phyloP scores from a whole-genome alignment of 2,888 invertebrate species.

The Orchestes rusci region DNA sequence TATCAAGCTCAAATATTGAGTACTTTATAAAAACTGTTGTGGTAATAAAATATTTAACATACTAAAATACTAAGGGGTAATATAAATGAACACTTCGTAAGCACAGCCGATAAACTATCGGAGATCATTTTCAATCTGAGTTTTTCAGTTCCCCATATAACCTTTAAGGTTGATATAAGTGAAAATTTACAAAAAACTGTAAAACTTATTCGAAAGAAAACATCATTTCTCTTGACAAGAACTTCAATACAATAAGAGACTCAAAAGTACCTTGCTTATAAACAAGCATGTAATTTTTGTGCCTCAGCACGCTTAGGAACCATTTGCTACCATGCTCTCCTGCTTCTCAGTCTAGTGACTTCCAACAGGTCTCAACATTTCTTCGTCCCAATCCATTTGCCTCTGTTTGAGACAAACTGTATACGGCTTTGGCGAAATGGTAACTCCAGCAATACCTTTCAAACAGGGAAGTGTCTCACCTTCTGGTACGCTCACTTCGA shows the following conservation, averaged over 20 bases:
- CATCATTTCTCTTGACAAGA: too few relatives aligned
- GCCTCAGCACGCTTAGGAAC: conserved; percentile 29
- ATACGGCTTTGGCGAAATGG: conserved; percentile 77
- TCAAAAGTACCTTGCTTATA: too few relatives aligned
- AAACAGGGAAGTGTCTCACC: conserved; percentile 69
- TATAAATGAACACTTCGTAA: conserved; percentile 40
- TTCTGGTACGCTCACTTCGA: conserved; percentile 64
- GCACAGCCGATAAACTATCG: conserved; percentile 42
- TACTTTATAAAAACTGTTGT: not conserved
- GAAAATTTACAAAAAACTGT: conserved; percentile 4
- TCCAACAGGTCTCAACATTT: conserved; percentile 46
- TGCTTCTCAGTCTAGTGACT: conserved; percentile 36
- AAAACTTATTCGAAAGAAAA: too few relatives aligned
- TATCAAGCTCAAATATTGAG: not conserved
- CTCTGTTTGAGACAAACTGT: conserved; percentile 61
- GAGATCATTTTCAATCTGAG: too few relatives aligned
- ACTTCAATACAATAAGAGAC: too few relatives aligned
- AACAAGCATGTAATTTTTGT: conserved; percentile 24
- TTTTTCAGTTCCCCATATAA: too few relatives aligned
- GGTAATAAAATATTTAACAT: conserved; percentile 3
- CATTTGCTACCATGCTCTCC: conserved; percentile 29
- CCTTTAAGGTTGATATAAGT: too few relatives aligned
- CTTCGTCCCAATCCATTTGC: conserved; percentile 43
- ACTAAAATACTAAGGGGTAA: conserved; percentile 16
- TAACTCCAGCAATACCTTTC: conserved; percentile 75